Evolutionary conservation across 2,797 vertebrate genomes (phyloP).

Genomic region (Sebastes iracundus): DNA sequence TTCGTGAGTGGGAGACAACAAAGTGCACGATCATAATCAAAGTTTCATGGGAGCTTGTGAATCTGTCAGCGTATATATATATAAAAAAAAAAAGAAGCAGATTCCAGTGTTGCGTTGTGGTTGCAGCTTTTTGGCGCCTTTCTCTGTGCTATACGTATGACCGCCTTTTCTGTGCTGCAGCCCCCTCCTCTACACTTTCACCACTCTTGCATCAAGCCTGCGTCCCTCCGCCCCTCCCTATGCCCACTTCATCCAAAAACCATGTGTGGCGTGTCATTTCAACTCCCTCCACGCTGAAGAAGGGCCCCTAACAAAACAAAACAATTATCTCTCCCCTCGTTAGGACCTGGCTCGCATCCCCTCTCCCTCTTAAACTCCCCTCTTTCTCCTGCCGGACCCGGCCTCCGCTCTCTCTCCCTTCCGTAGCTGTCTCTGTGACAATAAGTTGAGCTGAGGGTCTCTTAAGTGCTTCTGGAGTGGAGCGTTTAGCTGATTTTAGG

Average conservation of each 20-base stretch:
- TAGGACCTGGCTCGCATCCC: conserved; percentile 72
- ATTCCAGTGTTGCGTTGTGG: conserved; percentile 5
- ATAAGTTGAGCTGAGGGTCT: conserved; percentile 74
- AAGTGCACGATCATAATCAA: conserved; percentile 37
- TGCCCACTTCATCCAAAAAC: conserved; percentile 67
- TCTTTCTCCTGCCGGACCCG: conserved; percentile 46
- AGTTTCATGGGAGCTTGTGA: conserved; percentile 46
- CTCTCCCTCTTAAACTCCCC: conserved; percentile 43
- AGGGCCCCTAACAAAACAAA: conserved; percentile 76
- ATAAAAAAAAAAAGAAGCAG: neutral
- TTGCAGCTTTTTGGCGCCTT: conserved; percentile 26
- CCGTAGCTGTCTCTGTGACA: conserved; percentile 57
- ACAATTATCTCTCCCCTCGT: conserved; percentile 79
- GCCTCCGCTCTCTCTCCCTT: conserved; percentile 32
- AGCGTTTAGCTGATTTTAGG: conserved; percentile 70
- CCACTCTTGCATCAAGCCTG: conserved; percentile 40
- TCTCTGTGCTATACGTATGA: neutral
- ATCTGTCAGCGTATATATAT: neutral
- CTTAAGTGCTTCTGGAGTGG: conserved; percentile 78
- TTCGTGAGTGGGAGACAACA: conserved; percentile 31
- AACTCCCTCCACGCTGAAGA: conserved; percentile 63
- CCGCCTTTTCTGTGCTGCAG: conserved; percentile 1
- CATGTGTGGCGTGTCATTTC: conserved; percentile 72
- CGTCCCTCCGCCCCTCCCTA: conserved; percentile 14
- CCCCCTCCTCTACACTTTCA: conserved; percentile 31